These are phyloP conservation scores for Ephestia elutella DNA, from an alignment of 1,140 invertebrate species.

Conservation along the genomic window DNA sequence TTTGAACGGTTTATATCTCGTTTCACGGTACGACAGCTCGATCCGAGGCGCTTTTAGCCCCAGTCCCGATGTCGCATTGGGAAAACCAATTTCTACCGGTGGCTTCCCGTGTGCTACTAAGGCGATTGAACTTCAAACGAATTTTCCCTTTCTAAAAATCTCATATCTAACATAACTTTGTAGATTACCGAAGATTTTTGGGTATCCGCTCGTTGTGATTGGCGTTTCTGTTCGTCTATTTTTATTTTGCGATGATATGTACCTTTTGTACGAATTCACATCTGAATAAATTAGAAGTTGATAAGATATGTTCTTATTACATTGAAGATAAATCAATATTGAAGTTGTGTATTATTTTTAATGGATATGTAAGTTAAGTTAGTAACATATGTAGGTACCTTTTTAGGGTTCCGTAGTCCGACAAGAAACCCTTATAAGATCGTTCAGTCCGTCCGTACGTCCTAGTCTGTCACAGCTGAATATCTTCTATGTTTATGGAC, in stretches of 20 bases:
- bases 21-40: slow-evolving; percentile 60
- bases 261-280: not conserved
- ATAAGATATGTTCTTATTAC: too few relatives aligned
- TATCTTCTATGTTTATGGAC: too few relatives aligned
- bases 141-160: slow-evolving; percentile 25
- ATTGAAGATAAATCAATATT: too few relatives aligned
- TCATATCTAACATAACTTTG: slow-evolving; percentile 23
- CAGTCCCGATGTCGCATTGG: slow-evolving; percentile 31
- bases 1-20: slow-evolving; percentile 66
- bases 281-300: not conserved
- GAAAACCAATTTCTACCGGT: slow-evolving; percentile 53
- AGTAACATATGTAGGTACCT: too few relatives aligned
- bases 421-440: too few relatives aligned
- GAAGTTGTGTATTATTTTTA: too few relatives aligned
- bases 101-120: slow-evolving; percentile 37
- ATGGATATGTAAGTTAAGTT: too few relatives aligned
- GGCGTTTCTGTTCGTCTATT: not conserved
- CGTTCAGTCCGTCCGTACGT: too few relatives aligned
- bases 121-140: slow-evolving; percentile 42
- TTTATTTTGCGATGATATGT: not conserved
- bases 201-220: not conserved
- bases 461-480: too few relatives aligned
- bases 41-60: slow-evolving; percentile 31
- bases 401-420: too few relatives aligned
- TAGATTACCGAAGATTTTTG: slow-evolving; percentile 20